Base-by-base conservation (phyloP, 2,797 vertebrate species). In the Luscinia megarhynchos region DNA sequence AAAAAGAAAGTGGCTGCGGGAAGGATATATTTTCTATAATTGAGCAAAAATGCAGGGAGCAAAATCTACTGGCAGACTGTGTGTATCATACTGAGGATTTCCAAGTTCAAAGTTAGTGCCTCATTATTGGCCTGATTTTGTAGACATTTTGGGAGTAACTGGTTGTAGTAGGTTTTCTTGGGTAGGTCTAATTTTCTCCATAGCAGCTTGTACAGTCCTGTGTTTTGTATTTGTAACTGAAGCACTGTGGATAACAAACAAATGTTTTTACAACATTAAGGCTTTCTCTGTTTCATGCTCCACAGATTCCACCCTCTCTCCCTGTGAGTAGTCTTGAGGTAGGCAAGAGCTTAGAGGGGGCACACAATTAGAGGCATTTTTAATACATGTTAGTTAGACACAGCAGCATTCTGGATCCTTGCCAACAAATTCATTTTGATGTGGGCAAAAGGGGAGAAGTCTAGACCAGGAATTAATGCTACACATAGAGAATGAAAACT, bases 241-340 rank as follows among this genome's bases (percentile, higher is more conserved):
- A 83, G 19, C 12, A 32, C 17, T 45, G 18, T 17, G 9, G 45
- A 19, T 29, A 74, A 57, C 15, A 81, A 43, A 70, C 4, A 9
- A 38, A 7, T 11, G 4, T 34, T 92, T 77, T 50, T 68, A 30
- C 15, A 79, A 24, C 2, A 1, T 55, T 36, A 51, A 82, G 20
- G 24, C 22, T 54, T 73, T 69, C 43, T 66, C 15, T 63, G 2
- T 82, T 84, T 87, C 36, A 26, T 13, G 6, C 5, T 66, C 14
- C 43, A 30, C 15, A 16, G 4, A 5, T 20, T 32, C 38, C 6
- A 3, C 1, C 3, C 4, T 20, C 15, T 30, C 1, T 10, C 8
- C 4, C 34, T 6, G 0, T 48, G 7, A 21, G 3, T 27, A 46
- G 13, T 50, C 41, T 75, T 59, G 24, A 10, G 3, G 4, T 46